phyloP scores from a whole-genome alignment of 1,140 invertebrate genomes.

The Batillaria attramentaria region DNA sequence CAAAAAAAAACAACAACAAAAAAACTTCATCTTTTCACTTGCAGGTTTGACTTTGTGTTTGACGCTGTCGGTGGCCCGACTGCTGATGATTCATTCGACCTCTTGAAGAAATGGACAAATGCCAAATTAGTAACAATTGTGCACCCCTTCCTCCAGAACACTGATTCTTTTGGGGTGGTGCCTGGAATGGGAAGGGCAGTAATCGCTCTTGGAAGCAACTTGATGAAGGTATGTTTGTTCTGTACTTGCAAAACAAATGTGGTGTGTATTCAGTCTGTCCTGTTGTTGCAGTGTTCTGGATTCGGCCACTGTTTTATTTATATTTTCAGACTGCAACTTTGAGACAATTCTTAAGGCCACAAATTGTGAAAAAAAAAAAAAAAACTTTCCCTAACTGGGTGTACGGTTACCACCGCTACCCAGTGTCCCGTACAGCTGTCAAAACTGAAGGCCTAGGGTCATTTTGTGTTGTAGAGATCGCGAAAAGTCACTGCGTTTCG shows the following conservation, averaged over 20 bases:
- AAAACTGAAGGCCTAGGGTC: too few species aligned
- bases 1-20: background rate
- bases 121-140: constrained; percentile 87
- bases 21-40: constrained; percentile 52
- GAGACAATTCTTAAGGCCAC: background rate
- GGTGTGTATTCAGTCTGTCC: too few species aligned
- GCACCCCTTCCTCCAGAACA: constrained; percentile 85
- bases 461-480: too few species aligned
- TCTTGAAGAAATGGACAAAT: constrained; percentile 79
- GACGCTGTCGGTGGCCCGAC: constrained; percentile 83
- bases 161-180: constrained; percentile 83
- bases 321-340: background rate
- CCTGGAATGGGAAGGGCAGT: constrained; percentile 65
- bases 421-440: too few species aligned
- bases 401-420: too few species aligned
- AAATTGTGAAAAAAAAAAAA: background rate
- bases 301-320: background rate
- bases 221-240: constrained; percentile 59
- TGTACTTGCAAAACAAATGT: too few species aligned
- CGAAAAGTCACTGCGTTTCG: too few species aligned
- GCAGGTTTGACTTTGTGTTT: constrained; percentile 87
- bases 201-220: constrained; percentile 57
- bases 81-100: constrained; percentile 71
- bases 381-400: background rate
- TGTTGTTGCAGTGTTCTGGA: background rate